phyloP scores from a whole-genome alignment of 2,888 invertebrate genomes.

The Thymelicus acteon region DNA sequence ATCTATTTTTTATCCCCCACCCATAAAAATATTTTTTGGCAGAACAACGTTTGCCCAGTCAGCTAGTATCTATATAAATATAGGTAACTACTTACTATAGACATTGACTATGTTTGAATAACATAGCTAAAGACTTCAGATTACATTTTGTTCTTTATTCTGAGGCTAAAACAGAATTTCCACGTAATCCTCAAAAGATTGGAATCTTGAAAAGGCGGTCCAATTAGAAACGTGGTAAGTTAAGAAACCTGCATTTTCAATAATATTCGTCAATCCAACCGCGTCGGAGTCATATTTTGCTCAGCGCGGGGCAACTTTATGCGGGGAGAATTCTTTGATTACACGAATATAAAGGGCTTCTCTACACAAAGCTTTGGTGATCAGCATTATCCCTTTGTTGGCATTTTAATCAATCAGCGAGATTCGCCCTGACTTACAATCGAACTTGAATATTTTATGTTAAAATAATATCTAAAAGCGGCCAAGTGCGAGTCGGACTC shows the following conservation, averaged over 20 bases:
- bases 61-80: too few relatives aligned
- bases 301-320: conserved; percentile 59
- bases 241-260: conserved; percentile 31
- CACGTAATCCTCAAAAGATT: not conserved
- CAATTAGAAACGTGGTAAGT: conserved; percentile 1
- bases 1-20: too few relatives aligned
- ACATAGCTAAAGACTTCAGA: too few relatives aligned
- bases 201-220: not conserved
- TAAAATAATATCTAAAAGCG: too few relatives aligned
- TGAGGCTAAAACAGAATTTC: not conserved
- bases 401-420: conserved; percentile 82
- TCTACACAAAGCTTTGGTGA: conserved; percentile 72
- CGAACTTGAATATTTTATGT: conserved; percentile 20
- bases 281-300: conserved; percentile 66
- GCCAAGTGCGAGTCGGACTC: too few relatives aligned
- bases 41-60: too few relatives aligned
- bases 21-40: too few relatives aligned
- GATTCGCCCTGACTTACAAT: conserved; percentile 48
- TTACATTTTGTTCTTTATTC: too few relatives aligned
- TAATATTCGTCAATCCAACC: conserved; percentile 49
- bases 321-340: conserved; percentile 77
- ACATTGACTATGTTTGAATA: too few relatives aligned
- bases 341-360: conserved; percentile 79
- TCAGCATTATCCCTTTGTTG: conserved; percentile 82
- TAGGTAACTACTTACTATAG: too few relatives aligned